Conservation (phyloP, 35 echinoderm and acorn worm genomes). For the Apostichopus japonicus region DNA sequence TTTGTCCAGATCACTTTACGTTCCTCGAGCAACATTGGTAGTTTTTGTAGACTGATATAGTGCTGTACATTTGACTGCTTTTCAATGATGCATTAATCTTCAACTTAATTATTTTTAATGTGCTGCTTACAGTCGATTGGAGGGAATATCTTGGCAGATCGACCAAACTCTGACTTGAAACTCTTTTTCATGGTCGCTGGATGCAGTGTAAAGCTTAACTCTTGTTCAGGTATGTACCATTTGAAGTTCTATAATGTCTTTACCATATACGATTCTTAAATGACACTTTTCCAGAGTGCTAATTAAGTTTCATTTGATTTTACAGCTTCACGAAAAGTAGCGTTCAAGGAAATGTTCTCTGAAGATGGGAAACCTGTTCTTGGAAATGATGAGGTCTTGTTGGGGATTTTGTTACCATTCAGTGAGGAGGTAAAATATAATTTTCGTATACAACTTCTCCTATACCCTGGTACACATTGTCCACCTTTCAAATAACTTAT, state of each 20-base stretch:
- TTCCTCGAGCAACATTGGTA: too few species aligned
- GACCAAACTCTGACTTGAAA: constrained; percentile 21
- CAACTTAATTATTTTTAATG: neutral
- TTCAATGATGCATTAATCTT: too few species aligned
- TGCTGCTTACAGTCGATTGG: constrained; percentile 33
- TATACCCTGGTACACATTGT: too few species aligned
- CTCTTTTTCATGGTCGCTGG: constrained; percentile 5
- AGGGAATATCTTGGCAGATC: constrained; percentile 15
- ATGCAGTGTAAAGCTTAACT: neutral
- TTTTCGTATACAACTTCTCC: neutral
- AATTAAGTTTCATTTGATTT: neutral
- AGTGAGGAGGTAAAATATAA: constrained; percentile 25
- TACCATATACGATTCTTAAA: too few species aligned
- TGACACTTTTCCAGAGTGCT: too few species aligned
- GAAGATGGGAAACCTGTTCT: constrained; percentile 8
- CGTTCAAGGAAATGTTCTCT: neutral
- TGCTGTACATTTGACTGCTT: neutral
- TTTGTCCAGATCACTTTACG: too few species aligned
- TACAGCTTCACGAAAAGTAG: constrained; percentile 15
- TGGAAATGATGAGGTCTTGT: constrained; percentile 14
- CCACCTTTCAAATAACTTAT: too few species aligned
- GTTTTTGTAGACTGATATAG: neutral
- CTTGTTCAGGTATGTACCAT: constrained; percentile 1
- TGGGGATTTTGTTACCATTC: constrained; percentile 41
- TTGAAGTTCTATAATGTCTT: neutral